Conservation (phyloP, 92 coral and sea anemone species). For the Heteractis magnifica region DNA sequence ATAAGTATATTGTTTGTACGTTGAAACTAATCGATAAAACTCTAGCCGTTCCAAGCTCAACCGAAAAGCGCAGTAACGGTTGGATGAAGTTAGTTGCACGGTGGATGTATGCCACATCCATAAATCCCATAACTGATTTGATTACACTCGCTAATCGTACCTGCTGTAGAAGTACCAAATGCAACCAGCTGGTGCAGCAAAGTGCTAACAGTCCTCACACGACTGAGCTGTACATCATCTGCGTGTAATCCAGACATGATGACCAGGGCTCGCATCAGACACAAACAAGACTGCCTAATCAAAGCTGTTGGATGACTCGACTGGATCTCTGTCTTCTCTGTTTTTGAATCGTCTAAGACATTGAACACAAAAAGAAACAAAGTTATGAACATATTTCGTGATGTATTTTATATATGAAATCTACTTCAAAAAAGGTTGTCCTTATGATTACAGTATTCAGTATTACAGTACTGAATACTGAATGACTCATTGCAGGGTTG, state of each 20-base stretch:
- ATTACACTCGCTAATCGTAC: constrained; percentile 27
- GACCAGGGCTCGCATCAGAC: constrained; percentile 80
- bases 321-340: constrained; percentile 83
- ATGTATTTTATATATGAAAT: neutral
- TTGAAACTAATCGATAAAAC: no score
- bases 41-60: no score
- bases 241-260: constrained; percentile 90
- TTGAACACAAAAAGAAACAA: neutral
- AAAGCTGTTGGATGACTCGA: constrained; percentile 90
- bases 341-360: constrained; percentile 71
- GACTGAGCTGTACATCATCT: constrained; percentile 65
- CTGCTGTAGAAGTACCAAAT: constrained; percentile 67
- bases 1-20: no score
- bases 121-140: neutral
- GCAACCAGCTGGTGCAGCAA: constrained; percentile 74
- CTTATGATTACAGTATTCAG: no score
- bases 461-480: no score
- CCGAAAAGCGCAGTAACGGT: no score
- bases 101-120: neutral
- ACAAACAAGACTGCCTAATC: constrained; percentile 88
- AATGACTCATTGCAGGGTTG: no score
- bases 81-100: neutral
- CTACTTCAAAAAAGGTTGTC: neutral
- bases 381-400: neutral
- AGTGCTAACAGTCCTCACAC: constrained; percentile 86